Base-by-base conservation (phyloP, 2,888 invertebrate species). In the Mythimna ferrago region DNA sequence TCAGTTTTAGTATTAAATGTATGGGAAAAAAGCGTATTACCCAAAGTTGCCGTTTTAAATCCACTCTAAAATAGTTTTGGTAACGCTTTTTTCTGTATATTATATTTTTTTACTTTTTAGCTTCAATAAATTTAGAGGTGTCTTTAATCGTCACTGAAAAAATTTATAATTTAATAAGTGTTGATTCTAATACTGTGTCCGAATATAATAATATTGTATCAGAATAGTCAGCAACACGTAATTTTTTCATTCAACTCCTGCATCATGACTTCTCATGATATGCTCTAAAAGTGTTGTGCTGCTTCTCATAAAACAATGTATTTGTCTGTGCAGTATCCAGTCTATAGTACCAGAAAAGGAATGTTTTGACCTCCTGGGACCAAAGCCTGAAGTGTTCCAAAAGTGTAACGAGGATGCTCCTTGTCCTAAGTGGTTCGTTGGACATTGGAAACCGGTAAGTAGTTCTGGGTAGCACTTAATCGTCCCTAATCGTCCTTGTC, bases 351-450 rank as follows among this genome's bases (percentile, higher is more conserved):
- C 97, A 51, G 98, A 99, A 80, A 95, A 97, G 10, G 97, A 97
- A 78, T 99, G 99, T 90, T 94, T 97, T 57, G 96, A 97, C 61
- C 93, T 95, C 26, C 94, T 97, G 2, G 98, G 98, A 1, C 97
- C 97, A 0, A 98, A 98, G 88, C 98, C 98, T 0, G 95, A 97
- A 7, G 96, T 97, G 16, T 96, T 96, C 73, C 97, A 98, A 88
- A 96, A 97, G 69, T 99, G 99, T 92, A 98, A 98, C 92, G 97
- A 97, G 69, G 97, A 98, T 74, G 96, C 97, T 44, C 97, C 97
- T 41, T 99, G 99, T 90, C 99, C 99, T 0, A 97, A 97, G 66
- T 99, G 99, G 98, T 98, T 98, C 89, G 96, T 97, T 41, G 99
- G 98, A 69, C 98, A 98, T 7, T 99, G 99, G 99, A 98, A 98